These are phyloP conservation scores for Gallinago stenura DNA, from an alignment of 2,797 vertebrate species.

Conservation along the genomic window DNA sequence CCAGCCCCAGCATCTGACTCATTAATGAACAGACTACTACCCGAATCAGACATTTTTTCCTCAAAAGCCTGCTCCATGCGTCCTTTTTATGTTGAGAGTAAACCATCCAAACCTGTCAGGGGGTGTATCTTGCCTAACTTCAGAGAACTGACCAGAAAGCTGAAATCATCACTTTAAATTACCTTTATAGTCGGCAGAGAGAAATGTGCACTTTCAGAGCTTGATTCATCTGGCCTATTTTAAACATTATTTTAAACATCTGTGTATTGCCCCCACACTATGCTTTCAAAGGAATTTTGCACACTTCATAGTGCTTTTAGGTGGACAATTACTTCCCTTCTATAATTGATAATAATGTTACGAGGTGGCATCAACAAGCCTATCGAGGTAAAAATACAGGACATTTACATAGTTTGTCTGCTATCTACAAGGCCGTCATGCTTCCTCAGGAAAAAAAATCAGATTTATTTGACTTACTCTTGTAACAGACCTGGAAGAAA, in stretches of 20 bases:
- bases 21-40: rapidly evolving
- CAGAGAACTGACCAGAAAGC: neutral
- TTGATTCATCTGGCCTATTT: rapidly evolving
- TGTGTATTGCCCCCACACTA: rapidly evolving
- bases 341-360: neutral
- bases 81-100: rapidly evolving
- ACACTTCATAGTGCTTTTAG: neutral
- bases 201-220: neutral
- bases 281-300: neutral
- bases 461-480: neutral
- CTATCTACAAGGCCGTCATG: neutral
- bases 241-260: neutral
- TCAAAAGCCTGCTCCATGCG: neutral
- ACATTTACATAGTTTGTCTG: neutral
- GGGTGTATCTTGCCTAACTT: neutral
- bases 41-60: neutral
- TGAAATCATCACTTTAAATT: neutral
- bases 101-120: neutral
- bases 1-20: neutral
- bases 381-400: neutral
- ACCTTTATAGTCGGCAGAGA: neutral
- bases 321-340: neutral
- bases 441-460: neutral
- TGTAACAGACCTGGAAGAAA: neutral
- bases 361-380: neutral